A percentile compares a stretch with the other conserved stretches of the same genome.
Conservation (phyloP, 2,797 vertebrate species). For the Catamblyrhynchus diadema region DNA sequence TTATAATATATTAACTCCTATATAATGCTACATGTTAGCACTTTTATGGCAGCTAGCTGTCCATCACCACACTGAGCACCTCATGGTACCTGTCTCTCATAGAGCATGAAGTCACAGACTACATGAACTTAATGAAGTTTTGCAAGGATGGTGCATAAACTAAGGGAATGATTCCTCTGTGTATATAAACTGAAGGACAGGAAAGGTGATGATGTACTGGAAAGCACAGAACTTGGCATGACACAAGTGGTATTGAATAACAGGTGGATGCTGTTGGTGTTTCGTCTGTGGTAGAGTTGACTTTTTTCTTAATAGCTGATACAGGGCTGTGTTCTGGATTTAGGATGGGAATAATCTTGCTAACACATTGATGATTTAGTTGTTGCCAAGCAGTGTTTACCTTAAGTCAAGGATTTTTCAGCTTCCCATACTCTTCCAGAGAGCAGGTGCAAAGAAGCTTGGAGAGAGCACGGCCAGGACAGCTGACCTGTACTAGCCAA, state of each 20-base stretch:
- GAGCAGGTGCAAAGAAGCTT: background rate
- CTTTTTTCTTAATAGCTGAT: background rate
- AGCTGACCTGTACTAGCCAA: background rate
- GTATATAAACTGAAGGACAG: background rate
- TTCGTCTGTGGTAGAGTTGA: background rate
- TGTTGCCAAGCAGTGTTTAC: background rate
- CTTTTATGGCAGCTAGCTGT: background rate
- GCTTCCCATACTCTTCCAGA: background rate
- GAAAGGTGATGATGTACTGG: background rate
- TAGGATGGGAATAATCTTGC: background rate
- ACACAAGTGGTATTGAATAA: background rate
- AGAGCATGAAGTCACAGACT: background rate
- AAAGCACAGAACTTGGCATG: background rate
- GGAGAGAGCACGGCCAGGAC: accelerated
- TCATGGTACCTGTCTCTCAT: background rate
- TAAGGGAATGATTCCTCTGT: background rate
- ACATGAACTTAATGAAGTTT: background rate
- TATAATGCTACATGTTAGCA: background rate
- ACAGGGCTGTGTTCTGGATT: background rate
- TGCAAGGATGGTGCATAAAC: background rate
- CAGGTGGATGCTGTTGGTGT: background rate
- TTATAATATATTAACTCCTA: background rate
- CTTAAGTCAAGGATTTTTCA: background rate
- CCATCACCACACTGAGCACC: no score
- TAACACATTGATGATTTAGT: background rate